A percentile compares a stretch with the other conserved stretches of the same genome.
These are phyloP conservation scores for Drymonia ruficornis DNA, from an alignment of 2,888 invertebrate genomes.

Conservation along the genomic window DNA sequence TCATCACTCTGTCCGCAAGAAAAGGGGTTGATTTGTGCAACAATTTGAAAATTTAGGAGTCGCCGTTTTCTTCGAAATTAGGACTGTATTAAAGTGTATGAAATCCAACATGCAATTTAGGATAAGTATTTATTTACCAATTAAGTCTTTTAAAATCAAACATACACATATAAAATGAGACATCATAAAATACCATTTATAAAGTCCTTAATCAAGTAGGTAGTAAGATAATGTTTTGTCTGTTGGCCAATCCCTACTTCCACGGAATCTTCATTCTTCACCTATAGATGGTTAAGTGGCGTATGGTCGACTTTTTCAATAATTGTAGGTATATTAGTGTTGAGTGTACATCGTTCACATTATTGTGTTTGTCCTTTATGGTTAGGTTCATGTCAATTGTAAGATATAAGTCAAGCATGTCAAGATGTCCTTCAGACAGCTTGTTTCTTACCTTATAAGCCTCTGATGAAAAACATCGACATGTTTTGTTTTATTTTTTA, in stretches of 20 bases:
- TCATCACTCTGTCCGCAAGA: too few relatives aligned
- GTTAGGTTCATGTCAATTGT: background rate
- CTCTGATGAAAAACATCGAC: slow-evolving; percentile 1
- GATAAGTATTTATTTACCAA: too few relatives aligned
- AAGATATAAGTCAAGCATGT: background rate
- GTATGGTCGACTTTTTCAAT: background rate
- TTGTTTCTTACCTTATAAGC: background rate
- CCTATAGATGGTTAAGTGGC: background rate
- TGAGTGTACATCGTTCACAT: background rate
- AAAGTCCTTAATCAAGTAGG: too few relatives aligned
- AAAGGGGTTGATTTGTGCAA: too few relatives aligned
- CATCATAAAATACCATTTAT: too few relatives aligned
- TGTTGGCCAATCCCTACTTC: background rate
- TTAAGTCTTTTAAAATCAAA: too few relatives aligned
- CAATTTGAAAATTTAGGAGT: too few relatives aligned
- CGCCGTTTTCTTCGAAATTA: too few relatives aligned
- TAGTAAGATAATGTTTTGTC: background rate
- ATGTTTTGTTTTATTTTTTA: slow-evolving; percentile 21
- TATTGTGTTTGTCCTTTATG: background rate
- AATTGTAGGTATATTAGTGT: background rate
- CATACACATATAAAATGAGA: too few relatives aligned
- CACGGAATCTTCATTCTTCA: background rate
- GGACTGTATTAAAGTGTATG: too few relatives aligned
- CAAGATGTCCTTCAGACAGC: background rate
- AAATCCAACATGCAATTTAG: too few relatives aligned